phyloP scores from a whole-genome alignment of 2,888 invertebrate genomes.

The Homarus gammarus region DNA sequence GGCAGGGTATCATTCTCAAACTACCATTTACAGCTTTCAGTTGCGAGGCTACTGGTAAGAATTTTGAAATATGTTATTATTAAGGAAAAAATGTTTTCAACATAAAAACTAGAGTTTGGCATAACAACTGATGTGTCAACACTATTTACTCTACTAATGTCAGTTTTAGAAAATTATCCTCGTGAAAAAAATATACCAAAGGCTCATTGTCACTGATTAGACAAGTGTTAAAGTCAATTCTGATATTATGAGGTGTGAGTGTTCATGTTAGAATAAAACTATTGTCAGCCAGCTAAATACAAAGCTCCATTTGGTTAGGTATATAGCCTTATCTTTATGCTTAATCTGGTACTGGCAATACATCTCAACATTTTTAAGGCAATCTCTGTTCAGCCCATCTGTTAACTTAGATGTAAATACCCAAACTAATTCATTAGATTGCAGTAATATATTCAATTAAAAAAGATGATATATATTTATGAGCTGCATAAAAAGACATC shows the following conservation, averaged over 20 bases:
- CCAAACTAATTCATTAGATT: neutral
- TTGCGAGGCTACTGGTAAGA: conserved; percentile 39
- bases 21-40: conserved; percentile 21
- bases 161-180: conserved; percentile 33
- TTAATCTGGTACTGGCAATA: conserved; percentile 3
- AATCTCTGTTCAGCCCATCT: neutral
- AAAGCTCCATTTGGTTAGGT: conserved; percentile 30
- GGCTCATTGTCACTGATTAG: conserved; percentile 30
- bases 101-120: neutral
- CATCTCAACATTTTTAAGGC: conserved; percentile 1
- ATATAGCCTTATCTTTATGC: neutral
- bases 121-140: neutral
- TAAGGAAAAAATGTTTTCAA: neutral
- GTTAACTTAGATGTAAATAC: neutral
- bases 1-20: conserved; percentile 14
- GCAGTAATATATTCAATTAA: neutral
- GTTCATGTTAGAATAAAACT: conserved; percentile 32
- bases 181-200: conserved; percentile 46
- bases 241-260: conserved; percentile 39
- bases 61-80: conserved; percentile 17
- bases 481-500: neutral
- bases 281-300: conserved; percentile 40
- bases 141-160: conserved; percentile 34
- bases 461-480: neutral
- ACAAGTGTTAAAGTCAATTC: conserved; percentile 10